These are phyloP conservation scores for Baryphthengus martii DNA, from an alignment of 2,113 vertebrate species.

Conservation along the genomic window DNA sequence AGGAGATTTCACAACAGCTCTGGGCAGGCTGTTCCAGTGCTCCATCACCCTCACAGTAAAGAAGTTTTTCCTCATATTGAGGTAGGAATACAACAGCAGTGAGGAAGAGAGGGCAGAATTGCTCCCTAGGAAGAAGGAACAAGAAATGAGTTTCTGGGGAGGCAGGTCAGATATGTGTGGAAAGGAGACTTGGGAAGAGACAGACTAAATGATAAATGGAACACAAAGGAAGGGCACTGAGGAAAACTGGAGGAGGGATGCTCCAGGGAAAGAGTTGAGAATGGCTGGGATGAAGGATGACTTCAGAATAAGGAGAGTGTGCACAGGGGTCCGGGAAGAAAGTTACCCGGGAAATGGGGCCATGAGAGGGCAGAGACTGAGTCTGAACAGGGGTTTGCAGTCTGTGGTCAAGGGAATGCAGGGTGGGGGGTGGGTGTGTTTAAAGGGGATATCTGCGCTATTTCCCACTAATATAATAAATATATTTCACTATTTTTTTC, in stretches of 20 bases:
- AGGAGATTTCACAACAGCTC: no score
- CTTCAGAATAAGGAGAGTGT: background rate
- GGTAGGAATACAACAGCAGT: accelerated
- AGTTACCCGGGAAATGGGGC: background rate
- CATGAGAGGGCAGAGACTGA: background rate
- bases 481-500: no score
- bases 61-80: no score
- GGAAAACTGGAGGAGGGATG: background rate
- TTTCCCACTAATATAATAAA: no score
- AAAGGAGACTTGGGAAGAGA: background rate
- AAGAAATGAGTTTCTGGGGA: background rate
- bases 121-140: background rate
- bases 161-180: background rate
- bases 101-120: background rate
- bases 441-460: background rate
- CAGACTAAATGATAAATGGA: background rate
- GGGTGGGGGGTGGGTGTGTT: background rate
- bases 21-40: no score
- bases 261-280: background rate
- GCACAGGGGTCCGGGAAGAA: background rate
- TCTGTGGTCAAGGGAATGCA: background rate
- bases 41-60: no score
- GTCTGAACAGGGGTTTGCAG: background rate
- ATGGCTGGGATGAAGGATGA: background rate
- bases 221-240: background rate